Evolutionary conservation across 2,113 vertebrate species (phyloP).

Genomic region (Alexandromys fortis): DNA sequence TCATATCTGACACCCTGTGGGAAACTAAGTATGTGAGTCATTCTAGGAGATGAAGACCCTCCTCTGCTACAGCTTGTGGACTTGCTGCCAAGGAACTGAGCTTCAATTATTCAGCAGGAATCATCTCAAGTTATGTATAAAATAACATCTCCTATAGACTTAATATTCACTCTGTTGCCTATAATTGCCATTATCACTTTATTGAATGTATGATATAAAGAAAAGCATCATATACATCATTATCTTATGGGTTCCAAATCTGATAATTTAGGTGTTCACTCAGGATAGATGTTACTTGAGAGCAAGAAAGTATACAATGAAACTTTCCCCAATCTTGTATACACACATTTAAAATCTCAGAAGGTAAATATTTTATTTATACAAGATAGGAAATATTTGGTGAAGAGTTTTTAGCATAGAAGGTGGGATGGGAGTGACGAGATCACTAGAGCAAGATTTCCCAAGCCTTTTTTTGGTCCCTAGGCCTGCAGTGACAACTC

Average conservation of each 20-base stretch:
- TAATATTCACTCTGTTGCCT: neutral
- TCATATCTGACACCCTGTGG: neutral
- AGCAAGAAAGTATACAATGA: neutral
- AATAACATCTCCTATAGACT: neutral
- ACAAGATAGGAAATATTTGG: neutral
- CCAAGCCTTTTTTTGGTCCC: neutral
- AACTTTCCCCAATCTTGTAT: neutral
- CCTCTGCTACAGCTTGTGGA: neutral
- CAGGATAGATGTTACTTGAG: neutral
- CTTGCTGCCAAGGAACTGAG: neutral
- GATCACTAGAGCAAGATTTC: neutral
- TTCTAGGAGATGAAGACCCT: neutral
- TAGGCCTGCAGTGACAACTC: fast-evolving
- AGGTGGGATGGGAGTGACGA: fast-evolving
- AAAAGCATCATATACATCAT: neutral
- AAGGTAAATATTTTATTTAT: neutral
- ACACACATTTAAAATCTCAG: neutral
- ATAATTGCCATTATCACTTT: neutral
- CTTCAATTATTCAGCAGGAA: neutral
- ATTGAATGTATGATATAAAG: neutral
- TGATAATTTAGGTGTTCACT: neutral
- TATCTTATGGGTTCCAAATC: neutral
- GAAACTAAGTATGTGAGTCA: neutral
- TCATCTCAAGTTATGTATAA: slow-evolving; percentile 20
- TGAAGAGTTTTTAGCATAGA: neutral